These are phyloP conservation scores for Nymphicus hollandicus DNA, from an alignment of 2,113 vertebrate species.

Conservation along the genomic window DNA sequence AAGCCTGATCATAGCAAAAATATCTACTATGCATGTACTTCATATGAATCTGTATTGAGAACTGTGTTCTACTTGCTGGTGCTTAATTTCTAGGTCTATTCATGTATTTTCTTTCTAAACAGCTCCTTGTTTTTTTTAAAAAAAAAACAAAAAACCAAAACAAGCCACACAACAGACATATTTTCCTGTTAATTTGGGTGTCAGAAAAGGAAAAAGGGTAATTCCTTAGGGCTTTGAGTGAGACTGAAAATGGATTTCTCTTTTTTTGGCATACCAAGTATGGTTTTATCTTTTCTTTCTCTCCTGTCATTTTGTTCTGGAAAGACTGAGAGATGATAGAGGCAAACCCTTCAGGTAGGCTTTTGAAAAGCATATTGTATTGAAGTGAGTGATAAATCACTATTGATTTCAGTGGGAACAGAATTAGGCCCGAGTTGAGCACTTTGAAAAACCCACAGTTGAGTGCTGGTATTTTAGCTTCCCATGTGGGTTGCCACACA, in stretches of 20 bases:
- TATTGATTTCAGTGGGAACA: constrained; percentile 61
- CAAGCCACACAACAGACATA: not conserved
- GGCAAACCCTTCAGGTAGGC: constrained; percentile 11
- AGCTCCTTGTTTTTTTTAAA: not conserved
- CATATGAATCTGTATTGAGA: not conserved
- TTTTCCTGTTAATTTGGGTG: not conserved
- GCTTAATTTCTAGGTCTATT: not conserved
- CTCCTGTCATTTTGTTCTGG: constrained; percentile 2
- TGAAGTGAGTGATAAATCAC: constrained; percentile 42
- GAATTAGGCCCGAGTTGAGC: constrained; percentile 57
- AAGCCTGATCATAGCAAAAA: not conserved
- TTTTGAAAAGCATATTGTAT: constrained; percentile 20
- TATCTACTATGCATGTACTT: not conserved
- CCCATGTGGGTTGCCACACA: constrained; percentile 55
- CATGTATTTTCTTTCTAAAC: not conserved
- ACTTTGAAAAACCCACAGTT: constrained; percentile 46
- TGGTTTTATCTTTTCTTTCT: not conserved
- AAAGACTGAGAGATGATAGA: constrained; percentile 19
- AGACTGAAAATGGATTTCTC: not conserved
- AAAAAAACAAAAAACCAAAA: not conserved
- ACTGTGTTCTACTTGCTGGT: not conserved
- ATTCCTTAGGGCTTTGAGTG: not conserved
- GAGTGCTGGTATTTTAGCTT: constrained; percentile 63
- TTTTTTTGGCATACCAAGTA: not conserved
- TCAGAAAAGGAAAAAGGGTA: not conserved